These are phyloP conservation scores for Mormoops blainvillei DNA, from an alignment of 2,113 vertebrate species.

Conservation along the genomic window DNA sequence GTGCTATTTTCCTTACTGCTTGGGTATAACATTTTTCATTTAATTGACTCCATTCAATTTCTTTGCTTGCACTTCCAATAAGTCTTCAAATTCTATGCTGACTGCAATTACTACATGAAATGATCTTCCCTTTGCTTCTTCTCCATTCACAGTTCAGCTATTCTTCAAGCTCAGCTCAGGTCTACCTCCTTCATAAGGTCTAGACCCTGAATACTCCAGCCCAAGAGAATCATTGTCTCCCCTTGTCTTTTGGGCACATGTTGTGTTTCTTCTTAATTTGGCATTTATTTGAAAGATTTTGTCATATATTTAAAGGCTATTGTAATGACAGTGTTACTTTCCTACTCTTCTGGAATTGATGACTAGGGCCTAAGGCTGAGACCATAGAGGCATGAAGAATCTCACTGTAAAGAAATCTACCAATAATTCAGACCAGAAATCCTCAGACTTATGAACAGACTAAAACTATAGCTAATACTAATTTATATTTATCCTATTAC, in stretches of 20 bases:
- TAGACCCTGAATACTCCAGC: background rate
- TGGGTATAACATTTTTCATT: background rate
- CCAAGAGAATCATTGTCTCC: background rate
- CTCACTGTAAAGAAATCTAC: background rate
- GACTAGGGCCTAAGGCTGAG: background rate
- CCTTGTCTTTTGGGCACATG: background rate
- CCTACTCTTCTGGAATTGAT: background rate
- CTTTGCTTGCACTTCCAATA: background rate
- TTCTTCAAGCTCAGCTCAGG: background rate
- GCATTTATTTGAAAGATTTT: background rate
- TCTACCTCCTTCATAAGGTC: background rate
- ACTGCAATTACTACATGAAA: background rate
- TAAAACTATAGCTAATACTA: background rate
- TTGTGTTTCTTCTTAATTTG: background rate
- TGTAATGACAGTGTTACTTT: background rate
- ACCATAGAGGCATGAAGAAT: background rate
- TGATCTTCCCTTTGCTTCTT: background rate
- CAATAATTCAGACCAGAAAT: background rate
- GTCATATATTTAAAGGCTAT: background rate
- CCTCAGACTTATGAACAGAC: background rate
- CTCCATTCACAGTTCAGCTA: background rate
- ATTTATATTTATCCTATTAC: background rate
- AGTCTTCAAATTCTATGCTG: background rate
- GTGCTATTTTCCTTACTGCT: background rate
- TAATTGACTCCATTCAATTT: background rate